Conservation (phyloP, 2,888 invertebrate species). For the Watsonalla binaria region DNA sequence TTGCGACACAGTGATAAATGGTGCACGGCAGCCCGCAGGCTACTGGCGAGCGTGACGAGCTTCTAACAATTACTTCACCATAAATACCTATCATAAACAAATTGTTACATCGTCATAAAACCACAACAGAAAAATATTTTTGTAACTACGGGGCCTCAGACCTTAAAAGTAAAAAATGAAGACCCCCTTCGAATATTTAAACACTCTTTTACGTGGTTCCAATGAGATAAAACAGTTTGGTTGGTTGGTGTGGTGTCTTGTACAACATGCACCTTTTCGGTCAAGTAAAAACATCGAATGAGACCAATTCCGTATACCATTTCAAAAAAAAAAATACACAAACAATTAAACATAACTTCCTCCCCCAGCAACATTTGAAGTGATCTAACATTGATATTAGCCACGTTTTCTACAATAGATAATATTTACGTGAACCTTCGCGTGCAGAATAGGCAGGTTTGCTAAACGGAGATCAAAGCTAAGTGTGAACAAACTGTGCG, state of each 20-base stretch:
- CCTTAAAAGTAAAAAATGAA: too few relatives aligned
- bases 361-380: neutral
- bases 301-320: neutral
- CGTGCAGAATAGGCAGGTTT: neutral
- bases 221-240: too few relatives aligned
- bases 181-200: too few relatives aligned
- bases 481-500: conserved; percentile 26
- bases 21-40: neutral
- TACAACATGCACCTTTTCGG: too few relatives aligned
- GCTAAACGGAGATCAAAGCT: conserved; percentile 23
- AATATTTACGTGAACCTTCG: neutral
- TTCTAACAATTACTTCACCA: too few relatives aligned
- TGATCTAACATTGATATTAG: neutral
- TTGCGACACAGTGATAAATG: conserved; percentile 1
- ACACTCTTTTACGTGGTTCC: too few relatives aligned
- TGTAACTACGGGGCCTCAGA: too few relatives aligned
- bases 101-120: too few relatives aligned
- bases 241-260: too few relatives aligned
- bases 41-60: neutral
- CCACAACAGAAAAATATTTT: too few relatives aligned
- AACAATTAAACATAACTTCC: neutral
- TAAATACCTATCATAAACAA: too few relatives aligned
- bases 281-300: too few relatives aligned
- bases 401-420: neutral
- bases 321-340: neutral